These are phyloP conservation scores for Volucella inanis DNA, from an alignment of 2,888 invertebrate species.

Conservation along the genomic window DNA sequence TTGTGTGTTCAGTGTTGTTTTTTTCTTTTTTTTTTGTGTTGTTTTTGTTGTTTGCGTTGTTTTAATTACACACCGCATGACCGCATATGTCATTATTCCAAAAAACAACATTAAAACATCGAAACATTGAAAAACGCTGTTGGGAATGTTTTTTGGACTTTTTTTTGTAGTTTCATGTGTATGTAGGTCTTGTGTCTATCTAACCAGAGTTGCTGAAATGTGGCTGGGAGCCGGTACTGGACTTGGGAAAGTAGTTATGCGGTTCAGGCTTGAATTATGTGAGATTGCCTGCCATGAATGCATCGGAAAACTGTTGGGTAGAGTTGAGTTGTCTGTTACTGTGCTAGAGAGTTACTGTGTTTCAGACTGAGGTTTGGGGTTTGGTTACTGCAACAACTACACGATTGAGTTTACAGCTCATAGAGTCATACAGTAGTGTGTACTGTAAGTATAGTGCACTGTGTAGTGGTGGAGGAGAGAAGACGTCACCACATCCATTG, in stretches of 20 bases:
- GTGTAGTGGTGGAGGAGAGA: slow-evolving; percentile 9
- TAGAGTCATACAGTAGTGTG: background rate
- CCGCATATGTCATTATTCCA: slow-evolving; percentile 63
- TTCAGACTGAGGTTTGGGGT: slow-evolving; percentile 62
- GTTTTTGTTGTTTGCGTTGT: slow-evolving; percentile 51
- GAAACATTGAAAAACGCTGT: slow-evolving; percentile 23
- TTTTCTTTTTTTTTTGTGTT: no score
- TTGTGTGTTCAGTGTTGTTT: slow-evolving; percentile 50
- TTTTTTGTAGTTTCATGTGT: background rate
- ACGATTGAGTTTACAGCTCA: background rate
- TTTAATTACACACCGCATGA: slow-evolving; percentile 69
- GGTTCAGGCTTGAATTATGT: slow-evolving; percentile 31
- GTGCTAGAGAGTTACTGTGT: slow-evolving; percentile 9
- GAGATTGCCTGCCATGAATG: slow-evolving; percentile 54
- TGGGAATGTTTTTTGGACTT: background rate
- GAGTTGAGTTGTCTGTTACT: slow-evolving; percentile 44
- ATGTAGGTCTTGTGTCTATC: slow-evolving; percentile 34
- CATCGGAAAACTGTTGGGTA: slow-evolving; percentile 24
- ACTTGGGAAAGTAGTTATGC: slow-evolving; percentile 9
- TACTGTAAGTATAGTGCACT: slow-evolving; percentile 6
- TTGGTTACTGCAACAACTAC: slow-evolving; percentile 37
- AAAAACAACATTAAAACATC: slow-evolving; percentile 28
- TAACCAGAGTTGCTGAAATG: slow-evolving; percentile 52
- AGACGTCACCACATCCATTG: slow-evolving; percentile 58
- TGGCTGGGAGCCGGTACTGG: slow-evolving; percentile 7